Evolutionary conservation across 2,113 vertebrate genomes (phyloP).

Genomic region (Xiphorhynchus elegans): DNA sequence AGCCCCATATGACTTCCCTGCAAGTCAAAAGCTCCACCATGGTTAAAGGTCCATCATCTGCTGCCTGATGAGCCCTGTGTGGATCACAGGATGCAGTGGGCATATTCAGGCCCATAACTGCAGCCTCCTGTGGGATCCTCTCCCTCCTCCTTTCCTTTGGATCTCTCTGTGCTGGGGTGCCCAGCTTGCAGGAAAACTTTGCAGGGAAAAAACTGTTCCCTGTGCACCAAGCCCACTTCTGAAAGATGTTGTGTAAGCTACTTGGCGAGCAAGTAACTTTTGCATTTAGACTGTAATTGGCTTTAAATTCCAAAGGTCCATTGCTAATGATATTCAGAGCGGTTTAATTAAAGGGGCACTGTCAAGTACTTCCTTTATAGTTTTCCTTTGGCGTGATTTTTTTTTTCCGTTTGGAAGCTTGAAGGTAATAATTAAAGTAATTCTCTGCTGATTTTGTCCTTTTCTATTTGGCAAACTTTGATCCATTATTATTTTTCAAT

Average conservation of each 20-base stretch:
- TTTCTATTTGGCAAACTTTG: conserved; percentile 70
- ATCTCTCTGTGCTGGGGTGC: not conserved
- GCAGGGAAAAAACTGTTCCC: not conserved
- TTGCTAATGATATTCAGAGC: conserved; percentile 58
- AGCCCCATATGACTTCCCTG: not conserved
- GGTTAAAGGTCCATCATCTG: not conserved
- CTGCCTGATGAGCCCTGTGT: not conserved
- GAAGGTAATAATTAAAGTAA: conserved; percentile 72
- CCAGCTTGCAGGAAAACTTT: not conserved
- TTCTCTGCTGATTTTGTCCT: conserved; percentile 69
- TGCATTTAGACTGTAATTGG: conserved; percentile 46
- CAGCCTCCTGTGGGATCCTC: not conserved
- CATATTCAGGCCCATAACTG: fast-evolving
- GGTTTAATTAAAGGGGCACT: conserved; percentile 67
- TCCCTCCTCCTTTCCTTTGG: not conserved
- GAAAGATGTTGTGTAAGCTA: not conserved
- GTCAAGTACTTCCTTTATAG: conserved; percentile 62
- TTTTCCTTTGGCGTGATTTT: not conserved
- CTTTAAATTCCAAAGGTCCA: conserved; percentile 58
- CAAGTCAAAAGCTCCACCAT: not conserved
- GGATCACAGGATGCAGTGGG: not conserved
- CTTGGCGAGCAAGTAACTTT: not conserved
- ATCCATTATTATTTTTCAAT: conserved; percentile 65
- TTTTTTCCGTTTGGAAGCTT: not conserved
- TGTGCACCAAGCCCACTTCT: not conserved